Percentiles rank a stretch among this genome's conserved stretches.
Evolutionary conservation across 2,888 invertebrate species (phyloP).

Genomic region (Acleris laterana): DNA sequence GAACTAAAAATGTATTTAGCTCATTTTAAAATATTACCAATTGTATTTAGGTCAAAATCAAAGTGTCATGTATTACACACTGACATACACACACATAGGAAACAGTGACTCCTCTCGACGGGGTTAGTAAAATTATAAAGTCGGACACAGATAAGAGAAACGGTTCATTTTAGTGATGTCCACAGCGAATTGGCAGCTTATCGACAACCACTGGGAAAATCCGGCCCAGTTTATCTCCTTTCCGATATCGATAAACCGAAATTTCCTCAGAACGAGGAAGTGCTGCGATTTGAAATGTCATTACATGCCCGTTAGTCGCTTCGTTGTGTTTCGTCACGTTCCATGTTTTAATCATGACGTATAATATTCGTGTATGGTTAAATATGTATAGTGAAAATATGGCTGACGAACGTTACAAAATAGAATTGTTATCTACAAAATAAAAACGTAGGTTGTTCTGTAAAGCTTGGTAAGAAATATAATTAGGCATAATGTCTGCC

Average conservation of each 20-base stretch:
- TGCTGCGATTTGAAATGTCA: slow-evolving; percentile 24
- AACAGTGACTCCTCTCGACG: too few relatives aligned
- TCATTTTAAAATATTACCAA: too few relatives aligned
- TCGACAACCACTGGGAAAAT: slow-evolving; percentile 14
- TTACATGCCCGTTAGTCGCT: slow-evolving; percentile 33
- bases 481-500: too few relatives aligned
- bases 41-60: too few relatives aligned
- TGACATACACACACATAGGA: too few relatives aligned
- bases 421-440: too few relatives aligned
- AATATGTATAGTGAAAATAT: slow-evolving; percentile 19
- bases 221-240: slow-evolving; percentile 30
- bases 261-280: slow-evolving; percentile 13
- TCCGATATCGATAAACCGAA: slow-evolving; percentile 27
- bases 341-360: slow-evolving; percentile 23
- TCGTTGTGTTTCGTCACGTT: slow-evolving; percentile 34
- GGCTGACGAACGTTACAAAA: neutral
- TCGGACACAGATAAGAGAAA: neutral
- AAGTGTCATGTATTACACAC: too few relatives aligned
- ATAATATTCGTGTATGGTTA: slow-evolving; percentile 11
- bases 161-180: slow-evolving; percentile 24
- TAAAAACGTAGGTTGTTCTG: too few relatives aligned
- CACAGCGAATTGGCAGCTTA: slow-evolving; percentile 14
- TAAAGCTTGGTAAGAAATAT: too few relatives aligned
- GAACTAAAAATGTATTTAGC: too few relatives aligned
- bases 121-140: neutral